These are phyloP conservation scores for Pangasianodon gigas DNA, from an alignment of 2,113 vertebrate species.

Conservation along the genomic window DNA sequence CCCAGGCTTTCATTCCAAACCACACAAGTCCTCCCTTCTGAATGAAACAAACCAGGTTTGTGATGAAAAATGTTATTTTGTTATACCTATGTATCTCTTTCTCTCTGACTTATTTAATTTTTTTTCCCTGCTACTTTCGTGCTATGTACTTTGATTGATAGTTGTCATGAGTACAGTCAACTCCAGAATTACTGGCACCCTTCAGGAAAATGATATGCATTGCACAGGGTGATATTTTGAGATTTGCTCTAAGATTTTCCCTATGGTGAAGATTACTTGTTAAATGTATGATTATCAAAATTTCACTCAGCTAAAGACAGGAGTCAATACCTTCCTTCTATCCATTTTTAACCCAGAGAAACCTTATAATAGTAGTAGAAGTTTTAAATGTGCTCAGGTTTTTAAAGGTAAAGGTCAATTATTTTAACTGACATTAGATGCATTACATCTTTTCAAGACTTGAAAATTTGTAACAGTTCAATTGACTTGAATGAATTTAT, in stretches of 20 bases:
- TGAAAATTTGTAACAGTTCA: neutral
- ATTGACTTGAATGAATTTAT: neutral
- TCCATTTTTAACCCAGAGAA: neutral
- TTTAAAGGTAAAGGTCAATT: neutral
- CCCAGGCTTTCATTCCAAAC: slow-evolving; percentile 65
- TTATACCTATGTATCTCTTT: neutral
- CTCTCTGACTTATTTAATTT: slow-evolving; percentile 19
- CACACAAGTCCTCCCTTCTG: slow-evolving; percentile 65
- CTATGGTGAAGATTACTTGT: neutral
- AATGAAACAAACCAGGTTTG: slow-evolving; percentile 57
- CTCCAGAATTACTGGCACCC: neutral
- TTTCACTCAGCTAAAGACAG: neutral
- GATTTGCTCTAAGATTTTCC: neutral
- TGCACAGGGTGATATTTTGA: neutral
- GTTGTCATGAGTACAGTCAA: neutral
- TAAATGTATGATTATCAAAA: neutral
- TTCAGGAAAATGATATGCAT: neutral
- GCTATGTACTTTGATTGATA: neutral
- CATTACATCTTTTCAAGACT: neutral
- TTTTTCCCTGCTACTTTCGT: neutral
- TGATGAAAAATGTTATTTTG: slow-evolving; percentile 12
- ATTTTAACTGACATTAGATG: neutral
- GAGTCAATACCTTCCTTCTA: neutral
- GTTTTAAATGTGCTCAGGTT: neutral
- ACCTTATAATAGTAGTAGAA: neutral